phyloP scores from a whole-genome alignment of 2,797 vertebrate species.

The Catamblyrhynchus diadema region DNA sequence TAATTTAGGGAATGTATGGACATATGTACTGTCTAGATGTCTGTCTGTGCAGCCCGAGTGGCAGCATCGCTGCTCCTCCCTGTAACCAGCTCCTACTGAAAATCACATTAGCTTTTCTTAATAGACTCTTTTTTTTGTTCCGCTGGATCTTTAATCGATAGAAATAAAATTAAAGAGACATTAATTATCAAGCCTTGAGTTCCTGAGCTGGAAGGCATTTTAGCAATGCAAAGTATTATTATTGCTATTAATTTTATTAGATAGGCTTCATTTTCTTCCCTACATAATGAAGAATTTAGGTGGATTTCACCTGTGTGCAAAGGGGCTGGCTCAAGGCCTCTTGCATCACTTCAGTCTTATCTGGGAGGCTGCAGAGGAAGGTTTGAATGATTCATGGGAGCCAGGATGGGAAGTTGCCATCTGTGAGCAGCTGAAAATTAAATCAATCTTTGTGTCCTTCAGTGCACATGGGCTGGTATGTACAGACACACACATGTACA shows the following conservation, averaged over 20 bases:
- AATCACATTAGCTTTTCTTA: slow-evolving; percentile 65
- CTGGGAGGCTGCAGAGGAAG: not conserved
- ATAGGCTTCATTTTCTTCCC: not conserved
- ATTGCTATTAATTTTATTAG: slow-evolving; percentile 61
- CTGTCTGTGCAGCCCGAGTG: slow-evolving; percentile 37
- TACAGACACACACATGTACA: not conserved
- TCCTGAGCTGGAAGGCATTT: slow-evolving; percentile 62
- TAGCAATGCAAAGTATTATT: slow-evolving; percentile 59
- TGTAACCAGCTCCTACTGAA: slow-evolving; percentile 18
- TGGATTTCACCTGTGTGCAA: slow-evolving; percentile 33
- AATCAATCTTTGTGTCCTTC: not conserved
- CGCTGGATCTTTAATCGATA: slow-evolving; percentile 54
- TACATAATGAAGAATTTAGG: slow-evolving; percentile 18
- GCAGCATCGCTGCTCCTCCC: slow-evolving; percentile 5
- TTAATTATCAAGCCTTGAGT: slow-evolving; percentile 59
- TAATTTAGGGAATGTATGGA: slow-evolving; percentile 56
- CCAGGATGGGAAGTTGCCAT: not conserved
- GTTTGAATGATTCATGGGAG: not conserved
- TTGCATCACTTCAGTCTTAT: not conserved
- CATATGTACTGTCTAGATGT: slow-evolving; percentile 57
- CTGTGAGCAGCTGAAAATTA: not conserved
- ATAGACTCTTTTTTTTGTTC: slow-evolving; percentile 58
- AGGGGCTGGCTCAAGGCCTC: not conserved
- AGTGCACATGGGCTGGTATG: not conserved
- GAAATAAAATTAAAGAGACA: slow-evolving; percentile 64